Evolutionary conservation across 2,888 invertebrate species (phyloP), one percentile per base, ranked within the genome.

Genomic region (Syrphus vitripennis): DNA sequence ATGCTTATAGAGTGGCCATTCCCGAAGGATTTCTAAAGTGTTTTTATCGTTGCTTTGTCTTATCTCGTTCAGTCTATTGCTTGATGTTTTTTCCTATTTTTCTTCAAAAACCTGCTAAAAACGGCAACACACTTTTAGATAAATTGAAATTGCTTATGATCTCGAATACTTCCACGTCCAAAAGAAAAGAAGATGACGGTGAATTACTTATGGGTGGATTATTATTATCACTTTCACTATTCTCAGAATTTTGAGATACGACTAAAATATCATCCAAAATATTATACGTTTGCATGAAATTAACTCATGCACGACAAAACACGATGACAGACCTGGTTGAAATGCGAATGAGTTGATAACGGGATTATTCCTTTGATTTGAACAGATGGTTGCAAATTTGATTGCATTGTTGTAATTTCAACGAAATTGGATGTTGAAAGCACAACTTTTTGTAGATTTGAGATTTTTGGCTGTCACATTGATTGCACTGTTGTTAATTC

Each of bases 1-100:
- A 48, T 72, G 59, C 26, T 72, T 72, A 26, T 72, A 72, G 3
- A 72, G n/a, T 1, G 48, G 72, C 72, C 72, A 72, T 50, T 71
- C 71, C 5, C n/a, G 57, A 7, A 71, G 29, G 14, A 59, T 59
- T 34, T 70, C 26, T 24, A 40, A 55, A 9, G 16, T 29, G 6
- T 40, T 24, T n/a, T n/a, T 69, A 14, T 50, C 3, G 7, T 2
- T 50, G 50, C 14, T 48, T 50, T 67, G 1, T 34, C 21, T 67
- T 50, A 67, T 67, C 10, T 48, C 65, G 2, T 65, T 48, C 1
- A 16, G 48, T 48, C 65, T 42, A 29, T 48, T 6, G 6, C 0
- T 9, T 2, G 45, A 19, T 31, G 48, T 65, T 40, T 40, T 55
- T 53, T 26, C 16, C 69, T 26, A 69, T 53, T 69, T 69, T 14